Conservation (phyloP, 2,797 vertebrate species). For the Sphenopsis melanotis region DNA sequence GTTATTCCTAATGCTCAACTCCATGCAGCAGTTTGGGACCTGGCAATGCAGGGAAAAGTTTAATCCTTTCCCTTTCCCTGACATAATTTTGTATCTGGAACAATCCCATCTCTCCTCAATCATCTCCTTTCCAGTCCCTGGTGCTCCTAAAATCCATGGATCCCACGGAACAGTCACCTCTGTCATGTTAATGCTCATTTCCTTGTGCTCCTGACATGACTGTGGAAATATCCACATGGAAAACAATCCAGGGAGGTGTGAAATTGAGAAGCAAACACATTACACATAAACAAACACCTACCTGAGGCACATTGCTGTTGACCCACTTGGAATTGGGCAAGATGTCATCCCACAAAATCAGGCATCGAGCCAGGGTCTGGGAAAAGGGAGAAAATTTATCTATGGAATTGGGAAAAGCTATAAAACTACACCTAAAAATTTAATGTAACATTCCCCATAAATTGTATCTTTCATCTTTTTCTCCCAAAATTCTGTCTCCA, state of each 20-base stretch:
- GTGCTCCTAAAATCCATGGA: background rate
- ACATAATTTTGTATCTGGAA: background rate
- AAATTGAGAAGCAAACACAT: background rate
- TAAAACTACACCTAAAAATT: background rate
- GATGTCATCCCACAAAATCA: conserved; percentile 99
- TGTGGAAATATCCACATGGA: rapidly evolving
- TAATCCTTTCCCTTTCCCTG: background rate
- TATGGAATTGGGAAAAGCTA: background rate
- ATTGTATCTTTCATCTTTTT: background rate
- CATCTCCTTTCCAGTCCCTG: background rate
- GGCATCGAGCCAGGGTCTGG: conserved; percentile 93
- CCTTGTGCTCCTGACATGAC: background rate
- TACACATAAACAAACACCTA: conserved; percentile 63
- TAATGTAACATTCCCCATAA: background rate
- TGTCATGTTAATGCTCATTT: rapidly evolving
- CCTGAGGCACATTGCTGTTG: conserved; percentile 95
- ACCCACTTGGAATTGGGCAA: conserved; percentile 94
- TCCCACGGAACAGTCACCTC: background rate
- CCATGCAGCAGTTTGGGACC: background rate
- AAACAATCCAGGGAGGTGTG: background rate
- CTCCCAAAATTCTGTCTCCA: background rate
- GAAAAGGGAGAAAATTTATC: background rate
- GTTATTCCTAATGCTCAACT: background rate
- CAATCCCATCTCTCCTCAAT: background rate
- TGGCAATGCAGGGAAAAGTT: background rate